Conservation (phyloP, 2,797 vertebrate species). For the Cryptoprocta ferox region DNA sequence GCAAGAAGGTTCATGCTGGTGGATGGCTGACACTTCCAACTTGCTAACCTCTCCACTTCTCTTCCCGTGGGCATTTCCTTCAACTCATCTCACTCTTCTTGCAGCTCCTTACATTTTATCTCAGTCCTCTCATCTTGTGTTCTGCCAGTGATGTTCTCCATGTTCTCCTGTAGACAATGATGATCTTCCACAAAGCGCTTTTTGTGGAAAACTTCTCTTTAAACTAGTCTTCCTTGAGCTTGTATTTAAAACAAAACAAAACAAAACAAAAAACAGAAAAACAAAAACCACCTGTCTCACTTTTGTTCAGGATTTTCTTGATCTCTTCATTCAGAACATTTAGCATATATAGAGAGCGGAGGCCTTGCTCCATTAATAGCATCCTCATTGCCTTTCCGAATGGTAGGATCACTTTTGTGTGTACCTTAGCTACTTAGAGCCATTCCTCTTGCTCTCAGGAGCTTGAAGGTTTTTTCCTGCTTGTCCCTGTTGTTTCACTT, state of each 20-base stretch:
- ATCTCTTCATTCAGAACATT: background rate
- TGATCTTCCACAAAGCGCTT: background rate
- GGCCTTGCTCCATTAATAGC: background rate
- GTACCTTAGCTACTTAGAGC: background rate
- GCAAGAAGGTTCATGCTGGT: background rate
- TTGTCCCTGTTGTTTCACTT: background rate
- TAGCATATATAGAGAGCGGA: background rate
- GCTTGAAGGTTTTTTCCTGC: background rate
- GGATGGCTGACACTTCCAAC: background rate
- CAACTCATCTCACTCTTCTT: background rate
- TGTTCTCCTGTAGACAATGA: background rate
- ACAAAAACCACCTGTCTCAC: background rate
- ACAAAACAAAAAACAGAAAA: too few species aligned
- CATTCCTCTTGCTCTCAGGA: background rate
- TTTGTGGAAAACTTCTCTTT: background rate
- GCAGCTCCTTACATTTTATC: background rate
- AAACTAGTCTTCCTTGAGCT: background rate
- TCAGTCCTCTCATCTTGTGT: background rate
- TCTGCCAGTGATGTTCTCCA: too few species aligned
- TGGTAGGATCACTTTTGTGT: background rate
- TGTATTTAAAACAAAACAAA: too few species aligned
- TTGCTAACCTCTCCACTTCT: too few species aligned
- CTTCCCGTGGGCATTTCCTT: background rate
- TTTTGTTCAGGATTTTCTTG: background rate
- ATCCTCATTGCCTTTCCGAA: background rate